These are phyloP conservation scores for Myotis pilosus DNA, from an alignment of 2,797 vertebrate species.

Conservation along the genomic window DNA sequence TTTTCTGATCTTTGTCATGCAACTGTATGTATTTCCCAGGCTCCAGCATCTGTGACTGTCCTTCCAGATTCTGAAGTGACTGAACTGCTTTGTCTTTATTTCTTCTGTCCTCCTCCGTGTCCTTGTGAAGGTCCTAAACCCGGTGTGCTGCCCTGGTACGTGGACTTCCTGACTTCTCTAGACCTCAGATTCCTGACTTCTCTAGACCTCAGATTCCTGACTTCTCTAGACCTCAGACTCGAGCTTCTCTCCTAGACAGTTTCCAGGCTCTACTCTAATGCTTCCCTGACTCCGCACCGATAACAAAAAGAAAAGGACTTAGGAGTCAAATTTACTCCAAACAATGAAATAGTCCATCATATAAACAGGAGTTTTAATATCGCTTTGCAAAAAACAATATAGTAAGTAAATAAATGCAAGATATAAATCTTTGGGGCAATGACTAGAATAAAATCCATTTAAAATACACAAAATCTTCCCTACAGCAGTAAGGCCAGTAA, in stretches of 20 bases:
- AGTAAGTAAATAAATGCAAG: not conserved
- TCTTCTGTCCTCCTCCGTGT: not conserved
- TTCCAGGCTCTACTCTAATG: not conserved
- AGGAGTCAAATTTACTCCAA: not conserved
- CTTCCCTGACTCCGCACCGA: not conserved
- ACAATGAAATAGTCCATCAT: not conserved
- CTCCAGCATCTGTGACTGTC: not conserved
- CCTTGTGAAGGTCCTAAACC: not conserved
- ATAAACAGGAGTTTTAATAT: not conserved
- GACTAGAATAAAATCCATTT: not conserved
- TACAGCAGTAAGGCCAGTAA: accelerated
- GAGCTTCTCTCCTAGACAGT: not conserved
- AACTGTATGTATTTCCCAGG: not conserved
- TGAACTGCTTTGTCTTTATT: not conserved
- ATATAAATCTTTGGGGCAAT: not conserved
- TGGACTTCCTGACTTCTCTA: not conserved
- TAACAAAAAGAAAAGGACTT: not conserved
- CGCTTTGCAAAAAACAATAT: not conserved
- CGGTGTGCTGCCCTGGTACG: not conserved
- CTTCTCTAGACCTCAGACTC: not conserved
- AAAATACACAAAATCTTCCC: not conserved
- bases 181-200: not conserved
- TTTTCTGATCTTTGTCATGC: not conserved
- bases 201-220: not conserved
- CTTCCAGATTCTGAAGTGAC: not conserved